A percentile compares a stretch with the other conserved stretches of the same genome.
Evolutionary conservation across 2,113 vertebrate species (phyloP).

Genomic region (Galbula dea): DNA sequence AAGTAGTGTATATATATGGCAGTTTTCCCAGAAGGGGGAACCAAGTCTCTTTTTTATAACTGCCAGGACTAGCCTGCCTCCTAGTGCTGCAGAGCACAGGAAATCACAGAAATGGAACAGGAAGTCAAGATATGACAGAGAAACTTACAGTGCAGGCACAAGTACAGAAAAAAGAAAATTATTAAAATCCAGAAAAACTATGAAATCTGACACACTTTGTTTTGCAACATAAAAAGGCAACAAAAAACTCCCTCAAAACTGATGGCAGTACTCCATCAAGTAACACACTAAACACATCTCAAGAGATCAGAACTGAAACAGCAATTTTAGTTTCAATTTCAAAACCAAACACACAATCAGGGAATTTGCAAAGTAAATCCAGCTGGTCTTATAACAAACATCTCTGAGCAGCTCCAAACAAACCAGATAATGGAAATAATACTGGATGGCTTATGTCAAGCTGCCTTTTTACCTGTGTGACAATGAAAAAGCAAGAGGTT

Average conservation of each 20-base stretch:
- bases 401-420: background rate
- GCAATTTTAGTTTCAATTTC: background rate
- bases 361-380: background rate
- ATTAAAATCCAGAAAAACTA: background rate
- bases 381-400: background rate
- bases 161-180: background rate
- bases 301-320: background rate
- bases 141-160: background rate
- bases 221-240: background rate
- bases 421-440: background rate
- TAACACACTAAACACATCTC: background rate
- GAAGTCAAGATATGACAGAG: background rate
- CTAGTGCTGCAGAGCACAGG: background rate
- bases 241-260: background rate
- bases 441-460: background rate
- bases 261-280: background rate
- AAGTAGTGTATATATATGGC: conserved; percentile 30
- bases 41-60: background rate
- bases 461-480: background rate
- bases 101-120: background rate
- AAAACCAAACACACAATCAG: background rate
- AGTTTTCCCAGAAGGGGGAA: conserved; percentile 58
- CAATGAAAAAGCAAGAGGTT: background rate
- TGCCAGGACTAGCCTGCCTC: background rate
- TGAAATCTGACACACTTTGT: background rate